Evolutionary conservation across 2,888 invertebrate genomes (phyloP).

Genomic region (Drosophila paranaensis): DNA sequence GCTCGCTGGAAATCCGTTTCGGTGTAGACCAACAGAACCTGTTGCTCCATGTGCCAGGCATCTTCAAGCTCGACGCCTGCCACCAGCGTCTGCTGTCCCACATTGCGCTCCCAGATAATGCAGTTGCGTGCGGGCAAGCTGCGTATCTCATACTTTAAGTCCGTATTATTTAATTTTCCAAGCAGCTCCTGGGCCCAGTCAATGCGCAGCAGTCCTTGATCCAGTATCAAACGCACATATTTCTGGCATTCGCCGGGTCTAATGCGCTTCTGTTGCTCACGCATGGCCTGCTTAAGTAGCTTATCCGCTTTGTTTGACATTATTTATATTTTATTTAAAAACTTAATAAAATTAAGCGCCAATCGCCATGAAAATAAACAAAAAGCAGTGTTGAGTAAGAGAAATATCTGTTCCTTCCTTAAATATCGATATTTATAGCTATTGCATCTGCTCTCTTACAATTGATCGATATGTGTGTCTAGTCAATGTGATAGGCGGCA

Average conservation of each 20-base stretch:
- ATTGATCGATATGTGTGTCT: not conserved
- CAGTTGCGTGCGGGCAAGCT: constrained; percentile 61
- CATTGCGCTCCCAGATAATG: constrained; percentile 83
- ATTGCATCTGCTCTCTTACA: not conserved
- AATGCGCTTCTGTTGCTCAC: constrained; percentile 82
- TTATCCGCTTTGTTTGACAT: constrained; percentile 77
- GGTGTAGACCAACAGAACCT: constrained; percentile 72
- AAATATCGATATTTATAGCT: not conserved
- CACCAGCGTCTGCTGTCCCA: constrained; percentile 73
- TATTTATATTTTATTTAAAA: not conserved
- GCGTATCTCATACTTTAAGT: constrained; percentile 73
- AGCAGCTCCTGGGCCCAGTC: constrained; percentile 64
- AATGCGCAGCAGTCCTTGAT: constrained; percentile 58
- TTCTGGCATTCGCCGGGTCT: constrained; percentile 83
- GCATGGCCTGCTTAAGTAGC: constrained; percentile 72
- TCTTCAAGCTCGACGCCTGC: constrained; percentile 45
- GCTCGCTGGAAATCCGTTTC: constrained; percentile 65
- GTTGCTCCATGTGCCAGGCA: constrained; percentile 72
- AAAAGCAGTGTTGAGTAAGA: constrained; percentile 12
- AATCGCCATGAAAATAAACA: not conserved
- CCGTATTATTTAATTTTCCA: constrained; percentile 48
- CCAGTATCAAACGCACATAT: constrained; percentile 80
- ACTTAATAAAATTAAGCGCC: constrained; percentile 26
- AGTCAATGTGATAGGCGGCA: not conserved
- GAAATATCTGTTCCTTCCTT: too few species aligned